Base-by-base conservation (phyloP, 2,797 vertebrate species). In the Danio aesculapii region DNA sequence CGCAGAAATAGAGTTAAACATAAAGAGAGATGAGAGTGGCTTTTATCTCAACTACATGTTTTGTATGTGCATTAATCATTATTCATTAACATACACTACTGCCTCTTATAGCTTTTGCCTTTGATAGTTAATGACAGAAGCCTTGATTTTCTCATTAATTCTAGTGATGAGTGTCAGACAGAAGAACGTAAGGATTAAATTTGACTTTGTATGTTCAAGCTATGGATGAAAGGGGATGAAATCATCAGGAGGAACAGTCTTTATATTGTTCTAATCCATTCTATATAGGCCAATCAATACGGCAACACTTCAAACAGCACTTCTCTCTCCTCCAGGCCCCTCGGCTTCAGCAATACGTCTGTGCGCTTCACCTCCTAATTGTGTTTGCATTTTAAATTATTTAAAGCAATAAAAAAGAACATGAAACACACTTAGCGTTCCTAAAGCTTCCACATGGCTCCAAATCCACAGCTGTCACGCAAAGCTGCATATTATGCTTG, bases 221-320 rank as follows among this genome's bases (percentile, higher is more conserved):
- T 68, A 17, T 77, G 21, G 66, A 77, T 64, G 77, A 81, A 64
- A 71, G 74, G 8, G 9, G 21, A 58, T 30, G 3, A 71, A 49
- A 46, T 75, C 66, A 55, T 79, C 17, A 63, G n/a, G 66, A 62
- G 52, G 21, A 58, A 0, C 80, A 71, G 61, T 69, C 75, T 70
- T 79, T 55, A 72, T 8, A 62, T 82, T 59, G 75, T 86, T 86
- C 88, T 89, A 88, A 91, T 89, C 84, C 58, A 30, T 75, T 81
- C 80, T 86, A 88, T 89, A 81, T 89, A 83, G 90, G 89, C 76
- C 88, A 88, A 90, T 92, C 91, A 87, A 91, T 92, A 88, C 19
- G 19, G 83, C 82, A 85, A 67, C 73, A 85, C 87, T 88, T 91
- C 88, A 90, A 90, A 92, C 61, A 12, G 30, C 50, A 57, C 39